Conservation (phyloP, 2,113 vertebrate genomes). For the Mungos mungo region DNA sequence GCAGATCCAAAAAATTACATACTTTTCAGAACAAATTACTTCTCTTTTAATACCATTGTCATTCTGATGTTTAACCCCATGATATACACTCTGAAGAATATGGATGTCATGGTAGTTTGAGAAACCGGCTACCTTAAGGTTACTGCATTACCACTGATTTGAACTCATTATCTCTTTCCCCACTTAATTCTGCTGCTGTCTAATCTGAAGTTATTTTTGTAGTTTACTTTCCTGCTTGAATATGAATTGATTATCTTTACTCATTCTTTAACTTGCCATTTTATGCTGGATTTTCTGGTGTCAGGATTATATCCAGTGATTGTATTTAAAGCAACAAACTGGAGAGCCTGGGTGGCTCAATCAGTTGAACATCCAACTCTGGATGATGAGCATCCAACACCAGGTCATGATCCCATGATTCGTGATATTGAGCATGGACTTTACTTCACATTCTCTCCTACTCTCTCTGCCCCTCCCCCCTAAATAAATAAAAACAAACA, state of each 20-base stretch:
- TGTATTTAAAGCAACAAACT: not conserved
- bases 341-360: too few species aligned
- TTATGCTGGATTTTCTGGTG: not conserved
- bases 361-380: too few species aligned
- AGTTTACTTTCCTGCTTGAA: not conserved
- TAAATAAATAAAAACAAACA: too few species aligned
- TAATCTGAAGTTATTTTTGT: not conserved
- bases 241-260: not conserved
- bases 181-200: not conserved
- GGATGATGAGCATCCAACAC: too few species aligned
- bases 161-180: not conserved
- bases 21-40: not conserved
- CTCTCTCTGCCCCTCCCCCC: too few species aligned
- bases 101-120: not conserved
- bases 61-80: not conserved
- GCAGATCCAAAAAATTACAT: not conserved
- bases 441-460: too few species aligned
- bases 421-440: too few species aligned
- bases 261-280: not conserved
- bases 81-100: conserved; percentile 28
- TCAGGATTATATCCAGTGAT: not conserved
- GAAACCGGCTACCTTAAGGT: not conserved
- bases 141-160: not conserved
- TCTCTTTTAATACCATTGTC: not conserved
- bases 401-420: too few species aligned